These are phyloP conservation scores for Drosophila mettleri DNA, from an alignment of 2,888 invertebrate species.

Conservation along the genomic window DNA sequence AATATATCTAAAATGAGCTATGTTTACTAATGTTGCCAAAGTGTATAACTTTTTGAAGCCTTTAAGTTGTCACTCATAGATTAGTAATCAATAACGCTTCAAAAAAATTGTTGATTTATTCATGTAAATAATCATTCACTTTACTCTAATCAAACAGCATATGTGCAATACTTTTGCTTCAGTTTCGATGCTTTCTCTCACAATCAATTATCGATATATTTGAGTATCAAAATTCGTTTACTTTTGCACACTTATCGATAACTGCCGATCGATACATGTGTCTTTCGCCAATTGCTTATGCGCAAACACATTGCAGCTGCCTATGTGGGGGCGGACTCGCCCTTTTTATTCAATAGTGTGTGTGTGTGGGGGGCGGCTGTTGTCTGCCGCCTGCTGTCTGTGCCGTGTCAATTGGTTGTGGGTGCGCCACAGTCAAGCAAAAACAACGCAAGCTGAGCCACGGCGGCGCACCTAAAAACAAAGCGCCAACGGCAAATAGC, in stretches of 20 bases:
- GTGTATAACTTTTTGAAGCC: too few relatives aligned
- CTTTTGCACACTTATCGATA: neutral
- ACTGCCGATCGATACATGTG: neutral
- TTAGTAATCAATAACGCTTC: too few relatives aligned
- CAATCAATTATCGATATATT: neutral
- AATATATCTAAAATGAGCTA: too few relatives aligned
- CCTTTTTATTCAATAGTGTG: constrained; percentile 21
- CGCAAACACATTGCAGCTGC: neutral
- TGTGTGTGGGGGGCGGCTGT: neutral
- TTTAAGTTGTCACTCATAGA: too few relatives aligned
- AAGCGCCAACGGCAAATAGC: constrained; percentile 28
- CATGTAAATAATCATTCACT: too few relatives aligned
- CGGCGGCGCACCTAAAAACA: constrained; percentile 55
- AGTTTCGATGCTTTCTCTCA: neutral
- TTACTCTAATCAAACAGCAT: neutral
- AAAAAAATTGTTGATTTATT: too few relatives aligned
- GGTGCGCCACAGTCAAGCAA: constrained; percentile 49
- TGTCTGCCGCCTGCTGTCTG: too few relatives aligned
- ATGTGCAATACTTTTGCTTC: neutral
- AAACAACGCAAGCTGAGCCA: constrained; percentile 6
- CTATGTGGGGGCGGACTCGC: constrained; percentile 13
- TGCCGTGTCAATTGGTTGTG: constrained; percentile 23
- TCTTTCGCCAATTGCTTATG: neutral
- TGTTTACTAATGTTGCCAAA: too few relatives aligned
- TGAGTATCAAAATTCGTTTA: neutral